Evolutionary conservation across 2,113 vertebrate genomes (phyloP).

Genomic region (Onychorhynchus coronatus): DNA sequence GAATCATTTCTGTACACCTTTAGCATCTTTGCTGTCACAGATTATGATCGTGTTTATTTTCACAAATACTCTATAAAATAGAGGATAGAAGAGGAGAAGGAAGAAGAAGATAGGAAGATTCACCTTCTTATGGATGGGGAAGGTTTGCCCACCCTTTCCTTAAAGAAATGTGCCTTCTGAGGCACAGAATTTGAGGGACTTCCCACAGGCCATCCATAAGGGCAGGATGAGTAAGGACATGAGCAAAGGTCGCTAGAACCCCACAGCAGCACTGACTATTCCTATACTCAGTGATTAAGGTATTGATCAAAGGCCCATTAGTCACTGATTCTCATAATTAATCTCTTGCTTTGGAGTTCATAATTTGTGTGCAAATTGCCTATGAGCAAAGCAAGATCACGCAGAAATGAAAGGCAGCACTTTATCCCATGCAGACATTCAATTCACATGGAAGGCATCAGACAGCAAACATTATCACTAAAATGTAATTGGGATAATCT

Average conservation of each 20-base stretch:
- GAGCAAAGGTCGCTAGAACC: neutral
- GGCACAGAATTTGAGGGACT: neutral
- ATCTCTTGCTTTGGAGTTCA: neutral
- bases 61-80: neutral
- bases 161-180: neutral
- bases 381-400: neutral
- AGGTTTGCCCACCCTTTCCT: neutral
- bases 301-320: neutral
- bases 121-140: neutral
- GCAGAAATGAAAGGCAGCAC: neutral
- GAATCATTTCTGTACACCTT: accelerated
- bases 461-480: neutral
- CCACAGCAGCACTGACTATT: neutral
- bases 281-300: neutral
- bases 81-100: neutral
- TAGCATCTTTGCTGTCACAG: neutral
- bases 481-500: slow-evolving; percentile 33
- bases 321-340: neutral
- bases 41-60: neutral
- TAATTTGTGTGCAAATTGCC: neutral
- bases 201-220: neutral
- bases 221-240: neutral
- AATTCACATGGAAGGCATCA: neutral
- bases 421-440: neutral
- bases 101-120: neutral